phyloP scores from a whole-genome alignment of 1,140 invertebrate genomes.

The Leguminivora glycinivorella region DNA sequence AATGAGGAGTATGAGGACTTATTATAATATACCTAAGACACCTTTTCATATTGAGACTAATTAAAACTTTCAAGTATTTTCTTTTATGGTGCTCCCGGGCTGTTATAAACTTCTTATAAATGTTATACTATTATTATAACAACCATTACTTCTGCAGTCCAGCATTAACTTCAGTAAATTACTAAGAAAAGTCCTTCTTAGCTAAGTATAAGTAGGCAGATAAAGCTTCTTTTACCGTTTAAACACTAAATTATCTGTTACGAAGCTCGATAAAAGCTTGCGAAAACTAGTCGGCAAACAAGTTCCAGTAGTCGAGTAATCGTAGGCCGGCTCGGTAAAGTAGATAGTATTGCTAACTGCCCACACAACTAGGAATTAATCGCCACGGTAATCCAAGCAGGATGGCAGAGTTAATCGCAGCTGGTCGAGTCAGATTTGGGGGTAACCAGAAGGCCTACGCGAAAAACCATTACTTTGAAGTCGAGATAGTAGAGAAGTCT shows the following conservation, averaged over 20 bases:
- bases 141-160: neutral
- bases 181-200: too few relatives aligned
- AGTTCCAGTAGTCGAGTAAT: conserved; percentile 9
- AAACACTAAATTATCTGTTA: neutral
- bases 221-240: neutral
- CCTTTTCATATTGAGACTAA: neutral
- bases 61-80: too few relatives aligned
- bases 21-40: neutral
- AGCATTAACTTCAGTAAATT: neutral
- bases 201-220: too few relatives aligned
- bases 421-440: neutral
- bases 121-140: too few relatives aligned
- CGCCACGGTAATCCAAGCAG: conserved; percentile 1
- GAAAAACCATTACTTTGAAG: too few relatives aligned
- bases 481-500: too few relatives aligned
- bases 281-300: neutral
- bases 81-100: too few relatives aligned
- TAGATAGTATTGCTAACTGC: conserved; percentile 15
- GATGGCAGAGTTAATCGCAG: neutral
- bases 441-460: neutral
- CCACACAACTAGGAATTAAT: conserved; percentile 10
- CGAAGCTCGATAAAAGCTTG: neutral
- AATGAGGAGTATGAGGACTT: neutral
- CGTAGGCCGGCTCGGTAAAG: neutral
- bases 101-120: too few relatives aligned